Percentiles rank a stretch among this genome's conserved stretches.
Evolutionary conservation across 2,113 vertebrate species (phyloP).

Genomic region (Microtus montanus): DNA sequence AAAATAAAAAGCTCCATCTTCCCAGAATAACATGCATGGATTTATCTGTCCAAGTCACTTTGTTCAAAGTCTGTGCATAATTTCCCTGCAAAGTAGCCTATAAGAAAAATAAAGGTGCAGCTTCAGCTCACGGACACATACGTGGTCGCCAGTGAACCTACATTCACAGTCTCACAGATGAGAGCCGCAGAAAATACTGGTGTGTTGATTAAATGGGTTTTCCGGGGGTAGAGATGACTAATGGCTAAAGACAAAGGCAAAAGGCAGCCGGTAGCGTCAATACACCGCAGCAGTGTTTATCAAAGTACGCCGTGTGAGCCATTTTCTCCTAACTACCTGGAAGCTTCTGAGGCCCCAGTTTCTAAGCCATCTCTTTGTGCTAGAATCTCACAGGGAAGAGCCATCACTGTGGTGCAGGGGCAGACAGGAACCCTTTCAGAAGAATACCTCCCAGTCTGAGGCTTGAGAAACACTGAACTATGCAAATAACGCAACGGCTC

Average conservation of each 20-base stretch:
- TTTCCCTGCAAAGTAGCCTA: slow-evolving; percentile 15
- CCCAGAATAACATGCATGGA: not conserved
- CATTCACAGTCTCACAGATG: not conserved
- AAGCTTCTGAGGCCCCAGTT: slow-evolving; percentile 4
- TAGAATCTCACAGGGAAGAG: not conserved
- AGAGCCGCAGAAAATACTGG: not conserved
- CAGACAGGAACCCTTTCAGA: not conserved
- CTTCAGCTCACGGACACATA: not conserved
- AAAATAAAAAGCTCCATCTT: not conserved
- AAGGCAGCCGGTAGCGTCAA: not conserved
- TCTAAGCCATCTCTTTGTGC: not conserved
- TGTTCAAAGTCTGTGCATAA: slow-evolving; percentile 35
- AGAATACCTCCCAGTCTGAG: not conserved
- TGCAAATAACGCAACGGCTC: not conserved
- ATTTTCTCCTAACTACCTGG: not conserved
- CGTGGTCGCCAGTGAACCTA: not conserved
- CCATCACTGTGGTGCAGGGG: not conserved
- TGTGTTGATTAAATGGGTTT: not conserved
- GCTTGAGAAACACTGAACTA: slow-evolving; percentile 6
- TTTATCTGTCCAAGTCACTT: slow-evolving; percentile 29
- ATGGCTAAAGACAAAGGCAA: slow-evolving; percentile 43
- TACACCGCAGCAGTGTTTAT: not conserved
- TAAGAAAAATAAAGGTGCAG: not conserved
- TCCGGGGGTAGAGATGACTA: not conserved
- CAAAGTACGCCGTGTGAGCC: not conserved